These are phyloP conservation scores for Drosophila nigricruria DNA, from an alignment of 2,888 invertebrate species.

Conservation along the genomic window DNA sequence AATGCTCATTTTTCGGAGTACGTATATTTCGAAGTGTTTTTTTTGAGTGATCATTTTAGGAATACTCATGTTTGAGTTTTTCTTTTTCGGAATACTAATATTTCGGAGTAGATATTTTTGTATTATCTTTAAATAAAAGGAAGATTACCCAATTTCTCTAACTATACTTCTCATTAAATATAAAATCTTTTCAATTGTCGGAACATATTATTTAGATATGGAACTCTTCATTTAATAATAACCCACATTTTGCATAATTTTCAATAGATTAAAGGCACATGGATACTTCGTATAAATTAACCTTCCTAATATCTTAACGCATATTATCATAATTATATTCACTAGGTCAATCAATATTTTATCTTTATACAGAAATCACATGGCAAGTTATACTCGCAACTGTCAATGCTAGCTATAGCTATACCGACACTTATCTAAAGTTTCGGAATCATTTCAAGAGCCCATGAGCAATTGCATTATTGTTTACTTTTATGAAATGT, in stretches of 20 bases:
- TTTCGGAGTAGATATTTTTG: too few relatives aligned
- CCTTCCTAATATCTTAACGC: background rate
- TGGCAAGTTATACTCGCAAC: background rate
- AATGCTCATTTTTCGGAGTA: background rate
- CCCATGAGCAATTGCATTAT: slow-evolving; percentile 22
- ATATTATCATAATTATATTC: slow-evolving; percentile 3
- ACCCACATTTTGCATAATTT: too few relatives aligned
- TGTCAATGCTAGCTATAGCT: background rate
- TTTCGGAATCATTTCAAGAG: slow-evolving; percentile 3
- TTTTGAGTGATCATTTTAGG: too few relatives aligned
- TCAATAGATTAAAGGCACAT: background rate
- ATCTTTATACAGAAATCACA: background rate
- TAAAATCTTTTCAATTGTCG: too few relatives aligned
- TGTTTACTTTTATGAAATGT: slow-evolving; percentile 39
- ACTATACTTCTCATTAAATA: too few relatives aligned
- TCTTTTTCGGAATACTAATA: background rate
- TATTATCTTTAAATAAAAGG: too few relatives aligned
- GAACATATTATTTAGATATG: too few relatives aligned
- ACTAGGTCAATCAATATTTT: background rate
- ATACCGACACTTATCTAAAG: slow-evolving; percentile 12
- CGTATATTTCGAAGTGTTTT: background rate
- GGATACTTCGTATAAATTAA: background rate
- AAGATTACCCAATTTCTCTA: too few relatives aligned
- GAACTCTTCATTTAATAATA: background rate
- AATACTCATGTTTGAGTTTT: background rate